These are phyloP conservation scores for Aphrophora alni DNA, from an alignment of 2,888 invertebrate species.

Conservation along the genomic window DNA sequence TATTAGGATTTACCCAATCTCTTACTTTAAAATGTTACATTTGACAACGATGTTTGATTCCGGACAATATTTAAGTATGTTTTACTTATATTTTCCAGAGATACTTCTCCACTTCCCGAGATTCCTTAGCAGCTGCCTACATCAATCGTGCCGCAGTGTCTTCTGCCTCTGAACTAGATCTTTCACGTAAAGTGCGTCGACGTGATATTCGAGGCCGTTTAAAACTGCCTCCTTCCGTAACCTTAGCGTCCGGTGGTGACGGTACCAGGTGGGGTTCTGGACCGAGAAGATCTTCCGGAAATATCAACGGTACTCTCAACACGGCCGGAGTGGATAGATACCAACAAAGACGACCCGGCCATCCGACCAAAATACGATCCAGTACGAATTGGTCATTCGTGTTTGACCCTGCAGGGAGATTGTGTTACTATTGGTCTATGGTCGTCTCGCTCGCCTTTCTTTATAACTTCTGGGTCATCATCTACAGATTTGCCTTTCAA, in stretches of 20 bases:
- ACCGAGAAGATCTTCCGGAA: conserved; percentile 27
- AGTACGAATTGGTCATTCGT: conserved; percentile 89
- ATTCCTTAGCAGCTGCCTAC: conserved; percentile 74
- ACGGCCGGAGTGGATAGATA: conserved; percentile 49
- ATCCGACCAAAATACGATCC: conserved; percentile 60
- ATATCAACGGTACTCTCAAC: conserved; percentile 24
- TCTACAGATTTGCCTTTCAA: conserved; percentile 98
- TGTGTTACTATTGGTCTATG: conserved; percentile 98
- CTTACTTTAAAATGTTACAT: too few species aligned
- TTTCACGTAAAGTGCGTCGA: conserved; percentile 72
- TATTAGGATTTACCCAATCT: too few species aligned
- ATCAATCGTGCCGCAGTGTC: conserved; percentile 68
- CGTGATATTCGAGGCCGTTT: conserved; percentile 58
- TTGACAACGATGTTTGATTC: too few species aligned
- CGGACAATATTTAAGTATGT: too few species aligned
- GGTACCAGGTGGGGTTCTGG: conserved; percentile 57
- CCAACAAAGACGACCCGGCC: conserved; percentile 60
- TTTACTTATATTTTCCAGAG: conserved; percentile 64
- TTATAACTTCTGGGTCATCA: conserved; percentile 98
- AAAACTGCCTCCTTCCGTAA: conserved; percentile 66
- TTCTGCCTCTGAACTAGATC: conserved; percentile 77
- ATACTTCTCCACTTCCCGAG: conserved; percentile 74
- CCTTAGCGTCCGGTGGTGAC: conserved; percentile 71
- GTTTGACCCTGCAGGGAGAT: conserved; percentile 96
- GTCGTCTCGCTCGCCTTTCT: conserved; percentile 95